Evolutionary conservation across 1,140 invertebrate genomes (phyloP).

Genomic region (Pseudobourletiella spinata): DNA sequence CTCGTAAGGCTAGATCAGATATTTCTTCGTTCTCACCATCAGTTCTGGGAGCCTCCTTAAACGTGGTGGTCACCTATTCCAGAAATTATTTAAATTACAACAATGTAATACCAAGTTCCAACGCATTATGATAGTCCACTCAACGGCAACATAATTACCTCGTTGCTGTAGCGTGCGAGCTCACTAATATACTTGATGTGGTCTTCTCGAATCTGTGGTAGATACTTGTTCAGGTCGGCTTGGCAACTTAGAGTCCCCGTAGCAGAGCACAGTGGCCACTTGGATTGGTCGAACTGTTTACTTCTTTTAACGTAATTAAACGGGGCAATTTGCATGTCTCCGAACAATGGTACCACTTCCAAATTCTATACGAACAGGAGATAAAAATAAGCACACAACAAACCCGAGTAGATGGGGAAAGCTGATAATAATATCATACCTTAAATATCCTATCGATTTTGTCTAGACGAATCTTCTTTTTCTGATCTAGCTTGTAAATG

Average conservation of each 20-base stretch:
- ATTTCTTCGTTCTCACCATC: constrained; percentile 91
- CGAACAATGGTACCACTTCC: constrained; percentile 96
- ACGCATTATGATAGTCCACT: too few relatives aligned
- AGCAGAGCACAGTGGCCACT: constrained; percentile 84
- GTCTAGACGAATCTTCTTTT: constrained; percentile 88
- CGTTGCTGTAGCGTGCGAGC: constrained; percentile 87
- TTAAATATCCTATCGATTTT: constrained; percentile 97
- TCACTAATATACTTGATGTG: constrained; percentile 97
- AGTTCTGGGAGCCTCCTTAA: constrained; percentile 75
- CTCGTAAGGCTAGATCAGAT: constrained; percentile 79
- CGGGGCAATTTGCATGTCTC: constrained; percentile 99
- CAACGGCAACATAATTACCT: constrained; percentile 53
- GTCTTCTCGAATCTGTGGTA: constrained; percentile 90
- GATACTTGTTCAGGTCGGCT: constrained; percentile 90
- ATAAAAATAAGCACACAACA: too few relatives aligned
- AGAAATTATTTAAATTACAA: constrained; percentile 4
- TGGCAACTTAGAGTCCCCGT: constrained; percentile 73
- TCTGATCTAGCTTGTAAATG: constrained; percentile 95
- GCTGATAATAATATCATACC: too few relatives aligned
- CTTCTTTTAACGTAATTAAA: constrained; percentile 96
- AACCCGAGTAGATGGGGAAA: too few relatives aligned
- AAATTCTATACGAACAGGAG: too few relatives aligned
- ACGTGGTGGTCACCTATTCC: constrained; percentile 63
- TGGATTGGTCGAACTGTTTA: constrained; percentile 83
- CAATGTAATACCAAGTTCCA: too few relatives aligned